Percentiles rank a stretch among this genome's conserved stretches.
Conservation (phyloP, 37 sponge, comb jelly and placozoan species). For the Beroe ovata region DNA sequence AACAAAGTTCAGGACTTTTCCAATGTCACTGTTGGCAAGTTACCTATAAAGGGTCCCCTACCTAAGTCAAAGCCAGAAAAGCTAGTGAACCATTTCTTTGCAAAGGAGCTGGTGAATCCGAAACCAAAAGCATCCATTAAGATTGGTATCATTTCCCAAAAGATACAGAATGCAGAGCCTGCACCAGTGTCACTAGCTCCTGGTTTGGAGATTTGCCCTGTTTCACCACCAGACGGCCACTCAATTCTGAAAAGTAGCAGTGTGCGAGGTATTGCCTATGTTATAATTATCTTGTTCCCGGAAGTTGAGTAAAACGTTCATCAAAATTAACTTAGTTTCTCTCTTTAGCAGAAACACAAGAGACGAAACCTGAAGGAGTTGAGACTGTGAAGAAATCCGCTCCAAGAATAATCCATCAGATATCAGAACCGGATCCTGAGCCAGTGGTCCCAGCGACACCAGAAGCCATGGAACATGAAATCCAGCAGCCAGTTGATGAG, state of each 20-base stretch:
- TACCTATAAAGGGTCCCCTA: constrained; percentile 4
- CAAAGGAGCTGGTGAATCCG: constrained; percentile 46
- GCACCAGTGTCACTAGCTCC: constrained; percentile 24
- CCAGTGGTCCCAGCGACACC: not conserved
- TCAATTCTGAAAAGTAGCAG: not conserved
- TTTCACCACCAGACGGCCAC: constrained; percentile 20
- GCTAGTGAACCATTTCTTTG: constrained; percentile 53
- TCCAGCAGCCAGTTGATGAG: not conserved
- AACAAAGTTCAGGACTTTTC: constrained; percentile 20
- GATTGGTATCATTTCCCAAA: constrained; percentile 31
- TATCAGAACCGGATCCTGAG: constrained; percentile 46
- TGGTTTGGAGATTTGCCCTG: constrained; percentile 44
- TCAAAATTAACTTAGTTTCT: not conserved
- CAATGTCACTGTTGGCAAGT: constrained; percentile 33
- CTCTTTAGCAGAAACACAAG: not conserved
- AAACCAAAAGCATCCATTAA: constrained; percentile 59
- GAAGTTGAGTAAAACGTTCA: too few species aligned
- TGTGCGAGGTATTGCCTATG: too few species aligned
- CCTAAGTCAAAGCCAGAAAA: constrained; percentile 45
- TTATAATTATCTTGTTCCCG: too few species aligned
- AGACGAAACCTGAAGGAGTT: not conserved
- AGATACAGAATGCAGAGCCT: not conserved
- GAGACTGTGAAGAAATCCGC: constrained; percentile 31
- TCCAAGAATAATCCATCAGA: constrained; percentile 50
- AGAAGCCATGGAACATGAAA: not conserved